These are phyloP conservation scores for Lichenostomus cassidix DNA, from an alignment of 2,113 vertebrate species.

Conservation along the genomic window DNA sequence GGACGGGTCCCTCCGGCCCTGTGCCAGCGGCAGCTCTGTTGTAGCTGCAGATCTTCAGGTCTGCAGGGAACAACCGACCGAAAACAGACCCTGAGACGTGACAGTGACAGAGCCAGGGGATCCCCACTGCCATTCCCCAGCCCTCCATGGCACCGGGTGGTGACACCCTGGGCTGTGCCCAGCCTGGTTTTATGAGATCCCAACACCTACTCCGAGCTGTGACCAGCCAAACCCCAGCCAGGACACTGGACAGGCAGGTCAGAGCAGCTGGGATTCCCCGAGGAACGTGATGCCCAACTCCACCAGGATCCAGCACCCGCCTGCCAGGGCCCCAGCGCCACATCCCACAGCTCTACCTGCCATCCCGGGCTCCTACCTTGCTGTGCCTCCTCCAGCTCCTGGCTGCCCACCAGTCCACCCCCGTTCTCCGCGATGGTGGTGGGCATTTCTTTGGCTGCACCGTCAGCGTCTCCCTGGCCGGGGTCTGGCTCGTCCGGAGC, in stretches of 20 bases:
- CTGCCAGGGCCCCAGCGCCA: accelerated
- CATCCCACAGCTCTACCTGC: not conserved
- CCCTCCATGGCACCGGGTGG: accelerated
- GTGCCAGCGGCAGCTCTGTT: conserved; percentile 31
- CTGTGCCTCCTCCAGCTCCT: conserved; percentile 73
- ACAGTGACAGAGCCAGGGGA: accelerated
- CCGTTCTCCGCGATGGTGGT: conserved; percentile 56
- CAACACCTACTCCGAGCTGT: accelerated
- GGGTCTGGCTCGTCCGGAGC: conserved; percentile 29
- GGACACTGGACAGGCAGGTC: accelerated
- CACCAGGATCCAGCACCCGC: accelerated
- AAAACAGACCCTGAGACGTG: accelerated
- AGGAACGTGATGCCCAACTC: accelerated
- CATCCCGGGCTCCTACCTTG: conserved; percentile 41
- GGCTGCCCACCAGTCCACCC: conserved; percentile 72
- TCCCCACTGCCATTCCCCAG: accelerated
- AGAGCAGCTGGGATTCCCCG: not conserved
- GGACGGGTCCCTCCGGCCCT: conserved; percentile 66
- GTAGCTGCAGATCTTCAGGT: conserved; percentile 72
- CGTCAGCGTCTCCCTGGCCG: not conserved
- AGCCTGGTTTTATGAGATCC: not conserved
- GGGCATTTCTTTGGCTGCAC: conserved; percentile 63
- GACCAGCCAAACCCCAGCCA: accelerated
- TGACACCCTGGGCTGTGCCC: accelerated
- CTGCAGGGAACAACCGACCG: not conserved